Conservation (phyloP, 2,113 vertebrate genomes). For the Rhinogobius similis region DNA sequence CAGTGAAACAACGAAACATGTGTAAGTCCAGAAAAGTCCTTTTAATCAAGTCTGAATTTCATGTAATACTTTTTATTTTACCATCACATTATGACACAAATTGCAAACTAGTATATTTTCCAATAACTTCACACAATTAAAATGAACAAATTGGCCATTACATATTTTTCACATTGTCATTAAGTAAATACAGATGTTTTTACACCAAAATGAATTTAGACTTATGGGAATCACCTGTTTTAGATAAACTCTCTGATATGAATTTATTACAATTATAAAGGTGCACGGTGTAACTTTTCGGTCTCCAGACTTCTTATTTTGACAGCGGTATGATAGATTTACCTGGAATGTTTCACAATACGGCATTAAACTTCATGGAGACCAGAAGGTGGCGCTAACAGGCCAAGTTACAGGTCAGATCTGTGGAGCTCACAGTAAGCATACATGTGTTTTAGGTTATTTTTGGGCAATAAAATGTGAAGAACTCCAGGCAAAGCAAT, state of each 20-base stretch:
- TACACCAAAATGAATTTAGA: not conserved
- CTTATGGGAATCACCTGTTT: not conserved
- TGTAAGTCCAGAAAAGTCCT: not conserved
- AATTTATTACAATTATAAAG: not conserved
- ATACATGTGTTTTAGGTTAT: too few species aligned
- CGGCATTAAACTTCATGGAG: too few species aligned
- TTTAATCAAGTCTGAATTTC: conserved; percentile 2
- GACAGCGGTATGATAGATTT: too few species aligned
- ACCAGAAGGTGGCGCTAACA: too few species aligned
- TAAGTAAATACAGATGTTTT: conserved; percentile 3
- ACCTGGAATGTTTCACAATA: too few species aligned
- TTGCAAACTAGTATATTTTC: not conserved
- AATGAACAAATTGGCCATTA: not conserved
- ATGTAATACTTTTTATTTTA: not conserved
- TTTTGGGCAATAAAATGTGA: too few species aligned
- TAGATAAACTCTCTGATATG: not conserved
- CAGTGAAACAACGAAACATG: not conserved
- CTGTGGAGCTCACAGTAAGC: too few species aligned
- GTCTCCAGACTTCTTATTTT: too few species aligned
- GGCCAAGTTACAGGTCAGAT: too few species aligned
- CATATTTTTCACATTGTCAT: not conserved
- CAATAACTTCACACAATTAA: not conserved
- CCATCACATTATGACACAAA: not conserved
- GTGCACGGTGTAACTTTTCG: too few species aligned
- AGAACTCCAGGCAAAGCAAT: too few species aligned